These are phyloP conservation scores for Nebria brevicollis DNA, from an alignment of 2,888 invertebrate species.

Conservation along the genomic window DNA sequence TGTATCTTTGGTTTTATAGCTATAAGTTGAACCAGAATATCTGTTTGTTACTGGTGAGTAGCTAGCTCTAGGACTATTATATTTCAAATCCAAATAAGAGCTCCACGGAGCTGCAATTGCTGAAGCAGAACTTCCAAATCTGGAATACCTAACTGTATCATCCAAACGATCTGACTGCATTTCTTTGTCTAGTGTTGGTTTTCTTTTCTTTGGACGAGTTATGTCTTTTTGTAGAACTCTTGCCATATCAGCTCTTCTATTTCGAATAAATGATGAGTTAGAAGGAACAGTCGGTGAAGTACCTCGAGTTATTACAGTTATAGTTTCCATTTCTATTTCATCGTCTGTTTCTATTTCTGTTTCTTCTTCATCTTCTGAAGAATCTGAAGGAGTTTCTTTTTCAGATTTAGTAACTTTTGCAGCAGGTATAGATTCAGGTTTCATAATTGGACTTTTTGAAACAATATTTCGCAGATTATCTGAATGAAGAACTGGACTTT, in stretches of 20 bases:
- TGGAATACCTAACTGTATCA: conserved; percentile 73
- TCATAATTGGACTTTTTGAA: conserved; percentile 53
- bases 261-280: conserved; percentile 67
- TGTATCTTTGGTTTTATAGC: conserved; percentile 27
- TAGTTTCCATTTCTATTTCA: conserved; percentile 61
- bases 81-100: conserved; percentile 67
- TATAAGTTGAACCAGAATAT: conserved; percentile 36
- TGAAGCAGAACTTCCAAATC: conserved; percentile 71
- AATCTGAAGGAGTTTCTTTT: conserved; percentile 11
- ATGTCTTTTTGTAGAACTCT: conserved; percentile 77
- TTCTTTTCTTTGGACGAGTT: conserved; percentile 68
- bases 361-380: conserved; percentile 49
- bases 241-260: conserved; percentile 77
- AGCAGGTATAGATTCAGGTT: conserved; percentile 38
- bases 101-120: conserved; percentile 71
- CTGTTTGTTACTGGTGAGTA: conserved; percentile 21
- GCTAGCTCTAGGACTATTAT: conserved; percentile 60
- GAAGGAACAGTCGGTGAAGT: conserved; percentile 82
- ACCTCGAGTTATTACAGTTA: conserved; percentile 77
- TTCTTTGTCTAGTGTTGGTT: conserved; percentile 72
- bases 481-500: conserved; percentile 14
- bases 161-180: conserved; percentile 79
- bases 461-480: conserved; percentile 48
- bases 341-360: conserved; percentile 52
- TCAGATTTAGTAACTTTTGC: conserved; percentile 31